Evolutionary conservation across 1,140 invertebrate genomes (phyloP).

Genomic region (Drosophila tani): DNA sequence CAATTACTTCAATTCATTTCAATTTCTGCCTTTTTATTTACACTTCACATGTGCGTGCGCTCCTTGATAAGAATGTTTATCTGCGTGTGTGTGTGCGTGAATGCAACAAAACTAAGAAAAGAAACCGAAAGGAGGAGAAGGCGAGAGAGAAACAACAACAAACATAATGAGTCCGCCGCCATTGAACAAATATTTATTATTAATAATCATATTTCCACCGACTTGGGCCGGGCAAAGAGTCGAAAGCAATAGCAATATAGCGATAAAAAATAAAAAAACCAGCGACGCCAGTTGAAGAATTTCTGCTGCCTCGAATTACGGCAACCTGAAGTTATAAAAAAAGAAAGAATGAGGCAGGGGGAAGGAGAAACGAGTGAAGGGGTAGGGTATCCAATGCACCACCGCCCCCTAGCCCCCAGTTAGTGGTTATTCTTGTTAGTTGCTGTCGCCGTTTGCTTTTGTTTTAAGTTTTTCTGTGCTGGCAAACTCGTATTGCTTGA

Average conservation of each 20-base stretch:
- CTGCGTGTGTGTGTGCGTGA: slow-evolving; percentile 12
- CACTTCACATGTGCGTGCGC: slow-evolving; percentile 57
- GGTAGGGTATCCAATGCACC: slow-evolving; percentile 24
- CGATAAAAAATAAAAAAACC: slow-evolving; percentile 58
- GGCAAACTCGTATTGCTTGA: slow-evolving; percentile 70
- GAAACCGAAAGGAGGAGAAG: not conserved
- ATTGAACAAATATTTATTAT: slow-evolving; percentile 77
- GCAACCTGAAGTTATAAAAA: slow-evolving; percentile 7
- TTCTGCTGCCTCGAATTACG: slow-evolving; percentile 54
- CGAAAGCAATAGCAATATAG: slow-evolving; percentile 7
- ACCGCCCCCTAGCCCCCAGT: slow-evolving; percentile 8
- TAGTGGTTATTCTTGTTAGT: slow-evolving; percentile 76
- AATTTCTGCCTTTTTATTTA: slow-evolving; percentile 52
- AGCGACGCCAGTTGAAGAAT: slow-evolving; percentile 61
- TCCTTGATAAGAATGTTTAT: slow-evolving; percentile 56
- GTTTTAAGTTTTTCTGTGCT: slow-evolving; percentile 43
- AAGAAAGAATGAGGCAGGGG: too few species aligned
- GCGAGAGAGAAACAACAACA: slow-evolving; percentile 9
- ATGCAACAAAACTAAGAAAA: slow-evolving; percentile 28
- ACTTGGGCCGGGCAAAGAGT: slow-evolving; percentile 19
- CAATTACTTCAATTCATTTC: slow-evolving; percentile 22
- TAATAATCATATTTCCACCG: slow-evolving; percentile 63
- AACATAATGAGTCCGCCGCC: slow-evolving; percentile 37
- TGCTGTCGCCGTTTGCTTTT: slow-evolving; percentile 50
- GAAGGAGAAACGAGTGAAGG: not conserved